These are phyloP conservation scores for Aphelinus atriplicis DNA, from an alignment of 1,140 invertebrate genomes.

Conservation along the genomic window DNA sequence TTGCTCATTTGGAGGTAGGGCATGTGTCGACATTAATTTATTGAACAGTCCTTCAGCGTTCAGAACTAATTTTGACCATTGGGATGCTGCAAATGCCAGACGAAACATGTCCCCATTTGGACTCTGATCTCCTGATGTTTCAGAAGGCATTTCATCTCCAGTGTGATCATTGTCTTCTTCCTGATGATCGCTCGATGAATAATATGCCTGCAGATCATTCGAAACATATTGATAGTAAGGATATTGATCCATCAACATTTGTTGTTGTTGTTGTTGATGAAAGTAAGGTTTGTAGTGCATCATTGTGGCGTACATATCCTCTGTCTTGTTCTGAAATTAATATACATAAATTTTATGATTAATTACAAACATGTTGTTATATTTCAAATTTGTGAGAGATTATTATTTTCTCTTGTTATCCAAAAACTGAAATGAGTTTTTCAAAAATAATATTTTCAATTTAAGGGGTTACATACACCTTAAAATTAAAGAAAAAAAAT, in stretches of 20 bases:
- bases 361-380: neutral
- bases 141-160: slow-evolving; percentile 60
- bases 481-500: too few relatives aligned
- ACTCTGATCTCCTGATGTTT: slow-evolving; percentile 59
- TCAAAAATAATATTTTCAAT: too few relatives aligned
- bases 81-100: slow-evolving; percentile 82
- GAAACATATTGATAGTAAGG: slow-evolving; percentile 55
- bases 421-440: too few relatives aligned
- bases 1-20: slow-evolving; percentile 73
- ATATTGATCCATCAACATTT: slow-evolving; percentile 53
- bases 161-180: slow-evolving; percentile 61
- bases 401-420: too few relatives aligned
- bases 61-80: slow-evolving; percentile 83
- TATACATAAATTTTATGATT: slow-evolving; percentile 2
- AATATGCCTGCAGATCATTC: slow-evolving; percentile 50
- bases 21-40: slow-evolving; percentile 71
- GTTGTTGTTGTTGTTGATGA: slow-evolving; percentile 46
- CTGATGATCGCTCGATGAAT: slow-evolving; percentile 49
- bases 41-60: slow-evolving; percentile 86
- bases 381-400: too few relatives aligned
- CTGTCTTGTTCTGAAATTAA: neutral
- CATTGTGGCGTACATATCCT: slow-evolving; percentile 44
- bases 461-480: too few relatives aligned
- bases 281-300: slow-evolving; percentile 59
- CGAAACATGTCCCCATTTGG: slow-evolving; percentile 71